Base-by-base conservation (phyloP, 1,140 invertebrate species). In the Cotesia vestalis region DNA sequence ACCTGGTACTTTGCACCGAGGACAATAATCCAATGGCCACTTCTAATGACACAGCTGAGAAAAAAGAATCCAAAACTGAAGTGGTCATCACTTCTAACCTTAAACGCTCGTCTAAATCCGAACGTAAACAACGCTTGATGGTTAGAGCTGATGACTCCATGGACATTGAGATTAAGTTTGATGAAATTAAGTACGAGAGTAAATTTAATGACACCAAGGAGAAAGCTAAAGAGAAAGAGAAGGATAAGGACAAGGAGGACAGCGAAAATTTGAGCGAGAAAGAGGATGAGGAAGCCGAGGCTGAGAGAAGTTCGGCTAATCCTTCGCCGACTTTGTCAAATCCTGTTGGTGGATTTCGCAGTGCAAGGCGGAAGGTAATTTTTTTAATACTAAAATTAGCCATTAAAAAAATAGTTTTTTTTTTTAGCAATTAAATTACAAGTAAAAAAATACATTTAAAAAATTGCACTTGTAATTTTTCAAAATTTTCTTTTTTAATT, bases 341-440 rank as follows among this genome's bases (percentile, higher is more conserved):
- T 34, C 83, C 83, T 62, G 76, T 78, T 52, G 78, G 80, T 9
- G 80, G 78, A 11, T 85, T 86, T 69, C 75, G 85, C 27, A 87
- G 86, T 67, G 85, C 84, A 4, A 80, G 85, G 12, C 81, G 85
- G 77, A 87, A 86, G 80, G 86, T 87, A 73, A 57, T 66, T 51
- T 36, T 40, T 70, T 69, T 40, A 17, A 17, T 17, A 17, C 17
- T 17, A 17, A 17, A 17, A 17, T 17, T 17, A 17, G 0, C 17
- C 17, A 17, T 17, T n/a, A n/a, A n/a, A 17, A 17, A 17, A 17
- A 17, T 17, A n/a, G 0, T 17, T 17, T 17, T 17, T 68, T 68
- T 73, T 20, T 9, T 69, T 55, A 46, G 52, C 53, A 27, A 27
- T 27, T 27, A 27, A 27, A 27, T 27, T 27, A 27, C 69, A 61